Evolutionary conservation across 1,140 invertebrate species (phyloP).

Genomic region (Drosophila fuyamai): DNA sequence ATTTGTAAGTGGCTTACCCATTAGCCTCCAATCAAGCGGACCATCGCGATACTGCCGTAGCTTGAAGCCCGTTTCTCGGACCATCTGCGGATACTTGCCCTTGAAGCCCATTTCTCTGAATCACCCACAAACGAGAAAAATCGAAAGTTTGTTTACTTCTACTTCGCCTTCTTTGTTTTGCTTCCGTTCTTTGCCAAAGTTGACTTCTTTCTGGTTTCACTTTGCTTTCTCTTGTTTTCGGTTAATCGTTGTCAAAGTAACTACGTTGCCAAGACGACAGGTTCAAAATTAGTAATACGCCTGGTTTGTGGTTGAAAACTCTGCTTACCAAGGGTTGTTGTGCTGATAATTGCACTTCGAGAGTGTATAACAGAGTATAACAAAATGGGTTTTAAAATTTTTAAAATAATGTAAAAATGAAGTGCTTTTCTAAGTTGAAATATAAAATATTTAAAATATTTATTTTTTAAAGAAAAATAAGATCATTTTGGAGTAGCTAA

Average conservation of each 20-base stretch:
- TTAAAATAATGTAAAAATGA: no score
- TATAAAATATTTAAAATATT: neutral
- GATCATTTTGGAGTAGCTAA: neutral
- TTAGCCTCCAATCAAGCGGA: slow-evolving; percentile 74
- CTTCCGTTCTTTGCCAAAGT: slow-evolving; percentile 30
- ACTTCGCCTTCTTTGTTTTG: slow-evolving; percentile 41
- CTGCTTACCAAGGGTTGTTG: slow-evolving; percentile 22
- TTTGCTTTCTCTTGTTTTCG: slow-evolving; percentile 39
- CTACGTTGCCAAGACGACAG: slow-evolving; percentile 20
- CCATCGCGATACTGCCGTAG: slow-evolving; percentile 72
- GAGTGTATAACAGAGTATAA: neutral
- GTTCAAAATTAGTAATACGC: slow-evolving; percentile 2
- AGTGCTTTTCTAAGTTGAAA: neutral
- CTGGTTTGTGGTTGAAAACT: slow-evolving; percentile 31
- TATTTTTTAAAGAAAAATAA: neutral
- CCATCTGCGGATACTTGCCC: slow-evolving; percentile 72
- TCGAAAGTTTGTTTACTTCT: slow-evolving; percentile 56
- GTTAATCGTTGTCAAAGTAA: slow-evolving; percentile 24
- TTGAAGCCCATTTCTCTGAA: slow-evolving; percentile 59
- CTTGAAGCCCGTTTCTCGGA: slow-evolving; percentile 74
- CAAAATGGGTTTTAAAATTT: neutral
- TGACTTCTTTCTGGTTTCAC: slow-evolving; percentile 16
- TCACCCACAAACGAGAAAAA: slow-evolving; percentile 20
- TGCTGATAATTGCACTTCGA: neutral
- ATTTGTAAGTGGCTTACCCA: slow-evolving; percentile 52